phyloP scores from a whole-genome alignment of 2,888 invertebrate genomes.

The Dione vanillae region DNA sequence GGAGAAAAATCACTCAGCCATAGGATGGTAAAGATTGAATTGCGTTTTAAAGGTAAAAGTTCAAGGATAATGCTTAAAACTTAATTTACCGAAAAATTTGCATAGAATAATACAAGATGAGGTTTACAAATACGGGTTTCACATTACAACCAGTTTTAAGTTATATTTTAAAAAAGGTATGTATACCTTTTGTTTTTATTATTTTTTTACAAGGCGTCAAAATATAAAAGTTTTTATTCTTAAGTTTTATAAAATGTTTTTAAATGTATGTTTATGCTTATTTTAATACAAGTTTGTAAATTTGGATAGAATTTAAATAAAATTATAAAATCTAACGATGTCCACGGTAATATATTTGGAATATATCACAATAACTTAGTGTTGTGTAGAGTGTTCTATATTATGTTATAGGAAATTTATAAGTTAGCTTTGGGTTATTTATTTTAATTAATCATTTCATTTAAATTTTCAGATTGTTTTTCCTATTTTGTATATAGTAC shows the following conservation, averaged over 20 bases:
- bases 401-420: too few relatives aligned
- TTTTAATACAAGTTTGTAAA: background rate
- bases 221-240: slow-evolving; percentile 2
- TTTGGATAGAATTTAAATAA: background rate
- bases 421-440: too few relatives aligned
- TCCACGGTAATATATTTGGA: background rate
- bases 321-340: slow-evolving; percentile 14
- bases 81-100: slow-evolving; percentile 25
- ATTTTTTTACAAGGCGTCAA: background rate
- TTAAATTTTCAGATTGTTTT: too few relatives aligned
- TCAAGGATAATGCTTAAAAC: slow-evolving; percentile 33
- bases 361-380: slow-evolving; percentile 3
- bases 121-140: slow-evolving; percentile 8
- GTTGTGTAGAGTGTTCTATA: too few relatives aligned
- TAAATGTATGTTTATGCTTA: background rate
- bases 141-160: slow-evolving; percentile 17
- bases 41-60: slow-evolving; percentile 38
- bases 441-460: too few relatives aligned
- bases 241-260: background rate
- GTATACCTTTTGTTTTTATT: background rate
- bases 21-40: slow-evolving; percentile 31
- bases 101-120: slow-evolving; percentile 26
- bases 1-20: slow-evolving; percentile 32
- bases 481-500: too few relatives aligned
- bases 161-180: slow-evolving; percentile 16